phyloP scores from a whole-genome alignment of 2,113 vertebrate genomes.

The Marmota monax region DNA sequence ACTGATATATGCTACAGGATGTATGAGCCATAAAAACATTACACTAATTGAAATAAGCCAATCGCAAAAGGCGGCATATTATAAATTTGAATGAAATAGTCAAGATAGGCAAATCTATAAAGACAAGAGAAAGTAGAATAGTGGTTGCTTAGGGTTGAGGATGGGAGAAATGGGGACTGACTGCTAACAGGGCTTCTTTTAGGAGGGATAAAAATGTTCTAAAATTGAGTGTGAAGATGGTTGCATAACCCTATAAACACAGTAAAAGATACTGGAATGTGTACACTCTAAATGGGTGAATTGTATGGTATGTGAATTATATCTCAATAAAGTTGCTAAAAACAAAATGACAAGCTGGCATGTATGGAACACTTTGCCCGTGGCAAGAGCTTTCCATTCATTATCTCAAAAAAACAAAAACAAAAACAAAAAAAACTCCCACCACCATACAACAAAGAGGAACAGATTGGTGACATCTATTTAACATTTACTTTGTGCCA shows the following conservation, averaged over 20 bases:
- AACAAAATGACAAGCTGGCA: neutral
- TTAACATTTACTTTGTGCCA: neutral
- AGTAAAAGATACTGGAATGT: neutral
- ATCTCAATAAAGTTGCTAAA: neutral
- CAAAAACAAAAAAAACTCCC: neutral
- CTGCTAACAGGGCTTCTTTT: neutral
- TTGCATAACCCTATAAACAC: neutral
- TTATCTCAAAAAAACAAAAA: neutral
- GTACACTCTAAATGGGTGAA: neutral
- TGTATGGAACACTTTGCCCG: neutral
- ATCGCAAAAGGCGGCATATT: neutral
- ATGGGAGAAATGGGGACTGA: neutral
- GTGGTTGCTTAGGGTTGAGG: neutral
- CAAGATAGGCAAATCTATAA: neutral
- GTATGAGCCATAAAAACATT: neutral
- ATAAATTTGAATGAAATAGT: neutral
- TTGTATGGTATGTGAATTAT: neutral
- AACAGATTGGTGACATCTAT: neutral
- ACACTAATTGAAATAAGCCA: neutral
- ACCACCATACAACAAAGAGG: neutral
- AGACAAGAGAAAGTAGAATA: neutral
- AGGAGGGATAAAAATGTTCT: neutral
- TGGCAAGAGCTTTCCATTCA: neutral
- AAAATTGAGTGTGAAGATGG: neutral
- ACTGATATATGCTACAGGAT: neutral